Evolutionary conservation across 1,140 invertebrate genomes (phyloP).

Genomic region (Drosophila bifasciata): DNA sequence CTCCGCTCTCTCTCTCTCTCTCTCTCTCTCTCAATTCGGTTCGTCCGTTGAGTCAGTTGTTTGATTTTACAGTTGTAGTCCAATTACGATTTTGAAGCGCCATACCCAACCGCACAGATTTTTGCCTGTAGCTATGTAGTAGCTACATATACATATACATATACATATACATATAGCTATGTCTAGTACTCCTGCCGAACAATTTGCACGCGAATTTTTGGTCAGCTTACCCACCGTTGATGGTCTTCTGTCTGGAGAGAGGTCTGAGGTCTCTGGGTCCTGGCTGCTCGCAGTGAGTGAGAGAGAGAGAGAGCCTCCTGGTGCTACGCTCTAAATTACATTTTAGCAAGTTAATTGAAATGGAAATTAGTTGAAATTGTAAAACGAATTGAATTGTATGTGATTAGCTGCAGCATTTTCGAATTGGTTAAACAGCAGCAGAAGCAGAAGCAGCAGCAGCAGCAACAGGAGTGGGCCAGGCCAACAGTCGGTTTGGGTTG

Average conservation of each 20-base stretch:
- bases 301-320: conserved; percentile 14
- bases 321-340: conserved; percentile 78
- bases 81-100: conserved; percentile 81
- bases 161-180: background rate
- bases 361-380: conserved; percentile 84
- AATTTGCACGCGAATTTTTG: conserved; percentile 60
- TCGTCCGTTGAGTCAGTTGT: conserved; percentile 66
- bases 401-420: conserved; percentile 82
- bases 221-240: conserved; percentile 34
- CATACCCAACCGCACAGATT: conserved; percentile 80
- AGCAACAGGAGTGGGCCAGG: background rate
- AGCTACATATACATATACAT: background rate
- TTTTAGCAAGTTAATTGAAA: conserved; percentile 84
- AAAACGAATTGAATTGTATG: conserved; percentile 84
- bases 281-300: conserved; percentile 2
- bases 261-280: conserved; percentile 2
- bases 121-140: conserved; percentile 63
- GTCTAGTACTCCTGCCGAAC: conserved; percentile 34
- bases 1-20: no score
- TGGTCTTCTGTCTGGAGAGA: conserved; percentile 6
- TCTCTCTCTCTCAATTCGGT: background rate
- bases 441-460: conserved; percentile 5
- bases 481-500: background rate
- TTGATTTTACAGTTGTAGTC: conserved; percentile 82
- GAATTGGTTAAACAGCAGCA: conserved; percentile 73